Evolutionary conservation across 2,797 vertebrate genomes (phyloP).

Genomic region (Anguilla pacifica): DNA sequence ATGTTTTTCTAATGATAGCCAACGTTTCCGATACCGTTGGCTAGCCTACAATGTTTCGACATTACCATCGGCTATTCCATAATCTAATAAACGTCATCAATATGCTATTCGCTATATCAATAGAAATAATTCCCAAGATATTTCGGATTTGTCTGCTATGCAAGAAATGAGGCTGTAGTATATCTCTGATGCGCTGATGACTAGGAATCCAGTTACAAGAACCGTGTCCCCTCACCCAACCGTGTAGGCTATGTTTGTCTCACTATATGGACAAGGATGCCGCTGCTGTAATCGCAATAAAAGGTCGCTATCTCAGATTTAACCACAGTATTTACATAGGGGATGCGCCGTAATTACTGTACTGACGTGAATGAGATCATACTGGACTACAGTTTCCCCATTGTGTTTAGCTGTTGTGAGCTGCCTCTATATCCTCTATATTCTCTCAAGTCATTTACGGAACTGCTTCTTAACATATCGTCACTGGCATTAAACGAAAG

Average conservation of each 20-base stretch:
- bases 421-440: not conserved
- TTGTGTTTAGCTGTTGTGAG: not conserved
- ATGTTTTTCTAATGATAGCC: not conserved
- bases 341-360: not conserved
- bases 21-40: not conserved
- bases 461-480: not conserved
- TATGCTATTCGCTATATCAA: not conserved
- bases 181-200: not conserved
- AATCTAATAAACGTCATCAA: constrained; percentile 2
- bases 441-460: too few species aligned
- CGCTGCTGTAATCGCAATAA: not conserved
- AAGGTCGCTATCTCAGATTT: not conserved
- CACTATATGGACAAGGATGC: too few species aligned
- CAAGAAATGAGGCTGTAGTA: not conserved
- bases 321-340: not conserved
- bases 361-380: not conserved
- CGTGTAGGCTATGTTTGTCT: not conserved
- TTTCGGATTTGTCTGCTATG: not conserved
- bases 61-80: constrained; percentile 1
- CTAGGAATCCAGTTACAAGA: not conserved
- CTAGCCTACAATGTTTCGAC: not conserved
- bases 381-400: not conserved
- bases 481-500: not conserved
- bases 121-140: not conserved
- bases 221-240: not conserved